These are phyloP conservation scores for Malurus leucopterus DNA, from an alignment of 2,797 vertebrate species.

Conservation along the genomic window DNA sequence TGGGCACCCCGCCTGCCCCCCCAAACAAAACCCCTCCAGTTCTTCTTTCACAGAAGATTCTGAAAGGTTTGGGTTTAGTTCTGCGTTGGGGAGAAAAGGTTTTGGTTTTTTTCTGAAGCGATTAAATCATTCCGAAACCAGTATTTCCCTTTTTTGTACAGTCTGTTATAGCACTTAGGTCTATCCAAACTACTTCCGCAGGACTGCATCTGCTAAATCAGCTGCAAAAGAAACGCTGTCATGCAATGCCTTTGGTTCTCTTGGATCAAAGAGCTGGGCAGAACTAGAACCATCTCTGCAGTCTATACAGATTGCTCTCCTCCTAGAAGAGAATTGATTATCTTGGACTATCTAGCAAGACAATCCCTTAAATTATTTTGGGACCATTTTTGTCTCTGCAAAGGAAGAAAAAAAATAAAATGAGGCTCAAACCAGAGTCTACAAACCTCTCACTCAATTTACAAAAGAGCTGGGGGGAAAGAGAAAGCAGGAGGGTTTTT, in stretches of 20 bases:
- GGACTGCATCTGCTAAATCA: neutral
- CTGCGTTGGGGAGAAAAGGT: neutral
- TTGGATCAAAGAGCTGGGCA: neutral
- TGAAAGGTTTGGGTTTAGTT: constrained; percentile 13
- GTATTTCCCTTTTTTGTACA: neutral
- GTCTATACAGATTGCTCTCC: neutral
- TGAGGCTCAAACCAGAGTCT: neutral
- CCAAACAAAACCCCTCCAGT: neutral
- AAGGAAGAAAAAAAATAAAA: neutral
- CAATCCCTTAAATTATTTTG: neutral
- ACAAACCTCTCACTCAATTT: neutral
- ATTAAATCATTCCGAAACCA: constrained; percentile 21
- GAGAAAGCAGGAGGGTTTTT: neutral
- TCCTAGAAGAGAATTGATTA: neutral
- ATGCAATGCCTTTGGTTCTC: neutral
- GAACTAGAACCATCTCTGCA: neutral
- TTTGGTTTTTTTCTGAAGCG: neutral
- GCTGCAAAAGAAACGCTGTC: neutral
- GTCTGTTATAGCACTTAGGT: neutral
- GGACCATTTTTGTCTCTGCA: neutral
- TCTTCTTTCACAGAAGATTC: constrained; percentile 15
- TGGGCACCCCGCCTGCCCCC: neutral
- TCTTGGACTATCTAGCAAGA: neutral
- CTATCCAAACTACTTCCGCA: neutral
- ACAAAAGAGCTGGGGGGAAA: neutral